Conservation (phyloP, 1,140 invertebrate genomes). For the Mamestra configurata region DNA sequence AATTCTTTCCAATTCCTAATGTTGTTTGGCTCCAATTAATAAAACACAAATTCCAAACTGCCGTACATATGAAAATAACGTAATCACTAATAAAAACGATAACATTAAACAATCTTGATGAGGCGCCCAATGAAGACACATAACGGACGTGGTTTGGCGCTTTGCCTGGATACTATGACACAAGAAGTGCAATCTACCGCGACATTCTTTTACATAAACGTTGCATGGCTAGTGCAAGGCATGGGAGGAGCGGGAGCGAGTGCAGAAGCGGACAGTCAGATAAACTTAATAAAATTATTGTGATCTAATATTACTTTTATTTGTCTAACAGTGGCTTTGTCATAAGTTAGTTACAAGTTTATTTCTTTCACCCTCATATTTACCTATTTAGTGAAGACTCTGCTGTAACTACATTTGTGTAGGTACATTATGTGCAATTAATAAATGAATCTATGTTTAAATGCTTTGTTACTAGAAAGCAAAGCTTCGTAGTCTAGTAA, state of each 20-base stretch:
- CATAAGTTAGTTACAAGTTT: too few species aligned
- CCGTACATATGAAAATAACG: not conserved
- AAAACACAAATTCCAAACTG: not conserved
- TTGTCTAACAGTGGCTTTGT: too few species aligned
- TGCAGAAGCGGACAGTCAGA: not conserved
- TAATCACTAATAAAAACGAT: conserved; percentile 61
- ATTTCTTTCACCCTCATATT: too few species aligned
- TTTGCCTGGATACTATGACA: conserved; percentile 71
- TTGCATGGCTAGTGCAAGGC: conserved; percentile 43
- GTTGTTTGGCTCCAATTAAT: not conserved
- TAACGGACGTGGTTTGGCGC: conserved; percentile 74
- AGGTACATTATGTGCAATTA: too few species aligned
- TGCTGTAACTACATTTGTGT: too few species aligned
- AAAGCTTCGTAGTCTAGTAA: too few species aligned
- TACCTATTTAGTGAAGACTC: too few species aligned
- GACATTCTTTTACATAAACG: conserved; percentile 80
- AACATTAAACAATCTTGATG: conserved; percentile 66
- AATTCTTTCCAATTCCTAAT: not conserved
- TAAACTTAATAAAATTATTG: too few species aligned
- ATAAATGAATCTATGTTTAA: too few species aligned
- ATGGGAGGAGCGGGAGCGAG: not conserved
- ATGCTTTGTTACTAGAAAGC: not conserved
- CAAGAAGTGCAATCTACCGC: conserved; percentile 66
- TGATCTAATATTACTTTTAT: too few species aligned
- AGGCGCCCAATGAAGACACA: conserved; percentile 61